A percentile compares a stretch with the other conserved stretches of the same genome.
Evolutionary conservation across 2,113 vertebrate genomes (phyloP).

Genomic region (Ageneiosus marmoratus): DNA sequence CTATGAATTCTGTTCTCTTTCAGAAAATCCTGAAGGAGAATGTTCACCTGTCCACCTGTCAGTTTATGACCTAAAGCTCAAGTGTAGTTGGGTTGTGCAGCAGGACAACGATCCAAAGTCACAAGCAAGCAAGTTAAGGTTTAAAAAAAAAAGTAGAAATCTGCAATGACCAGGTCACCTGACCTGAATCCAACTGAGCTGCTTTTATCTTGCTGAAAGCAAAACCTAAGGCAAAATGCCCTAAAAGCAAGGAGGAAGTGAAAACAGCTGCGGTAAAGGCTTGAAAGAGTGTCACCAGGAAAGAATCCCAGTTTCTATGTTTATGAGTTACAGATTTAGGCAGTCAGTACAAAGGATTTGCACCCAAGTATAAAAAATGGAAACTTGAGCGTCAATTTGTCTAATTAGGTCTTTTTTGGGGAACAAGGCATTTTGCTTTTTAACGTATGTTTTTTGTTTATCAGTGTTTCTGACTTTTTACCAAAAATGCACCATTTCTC

Average conservation of each 20-base stretch:
- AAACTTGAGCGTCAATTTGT: not conserved
- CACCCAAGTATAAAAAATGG: not conserved
- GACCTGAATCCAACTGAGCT: not conserved
- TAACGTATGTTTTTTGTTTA: too few relatives aligned
- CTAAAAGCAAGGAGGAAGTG: not conserved
- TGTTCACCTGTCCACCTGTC: too few relatives aligned
- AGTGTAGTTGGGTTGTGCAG: too few relatives aligned
- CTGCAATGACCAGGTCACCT: not conserved
- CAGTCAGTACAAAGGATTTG: not conserved
- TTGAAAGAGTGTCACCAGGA: not conserved
- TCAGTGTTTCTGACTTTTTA: too few relatives aligned
- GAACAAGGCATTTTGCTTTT: too few relatives aligned
- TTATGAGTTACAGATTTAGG: not conserved
- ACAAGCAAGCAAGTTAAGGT: not conserved
- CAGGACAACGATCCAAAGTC: not conserved
- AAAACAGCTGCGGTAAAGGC: not conserved
- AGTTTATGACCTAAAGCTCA: too few relatives aligned
- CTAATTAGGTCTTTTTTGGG: not conserved
- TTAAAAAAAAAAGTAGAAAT: not conserved
- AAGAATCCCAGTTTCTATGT: not conserved
- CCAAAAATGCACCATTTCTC: too few relatives aligned
- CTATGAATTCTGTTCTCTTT: too few relatives aligned
- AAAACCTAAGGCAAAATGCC: not conserved
- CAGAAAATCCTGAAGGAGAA: too few relatives aligned
- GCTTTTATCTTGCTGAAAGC: not conserved